Percentiles rank a stretch among this genome's conserved stretches.
These are phyloP conservation scores for Sarcophaga variegata DNA, from an alignment of 2,888 invertebrate species.

Conservation along the genomic window DNA sequence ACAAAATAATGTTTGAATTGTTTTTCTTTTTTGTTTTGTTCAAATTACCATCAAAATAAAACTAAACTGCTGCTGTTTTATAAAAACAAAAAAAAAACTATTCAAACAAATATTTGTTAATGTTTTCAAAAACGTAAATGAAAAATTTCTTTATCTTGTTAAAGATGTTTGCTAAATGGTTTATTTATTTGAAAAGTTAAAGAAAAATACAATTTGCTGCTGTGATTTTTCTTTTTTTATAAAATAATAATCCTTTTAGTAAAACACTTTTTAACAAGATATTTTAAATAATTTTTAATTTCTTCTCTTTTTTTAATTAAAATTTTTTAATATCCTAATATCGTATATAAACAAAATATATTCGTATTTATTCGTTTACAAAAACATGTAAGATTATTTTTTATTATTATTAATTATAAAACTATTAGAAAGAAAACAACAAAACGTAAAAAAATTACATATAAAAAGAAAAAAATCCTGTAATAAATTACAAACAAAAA, in stretches of 20 bases:
- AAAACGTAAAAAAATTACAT: constrained; percentile 63
- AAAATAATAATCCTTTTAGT: neutral
- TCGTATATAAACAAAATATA: constrained; percentile 55
- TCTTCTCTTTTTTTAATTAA: constrained; percentile 8
- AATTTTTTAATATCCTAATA: neutral
- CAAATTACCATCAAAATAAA: neutral
- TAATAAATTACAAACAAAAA: constrained; percentile 62
- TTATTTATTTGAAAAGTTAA: neutral
- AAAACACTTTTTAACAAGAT: too few relatives aligned
- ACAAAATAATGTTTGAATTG: neutral
- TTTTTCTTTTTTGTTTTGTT: neutral
- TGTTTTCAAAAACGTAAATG: neutral
- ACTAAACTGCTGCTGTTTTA: constrained; percentile 55
- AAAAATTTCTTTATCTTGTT: neutral
- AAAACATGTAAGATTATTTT: constrained; percentile 63
- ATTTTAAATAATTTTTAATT: neutral
- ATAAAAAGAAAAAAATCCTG: constrained; percentile 44
- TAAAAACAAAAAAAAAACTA: neutral
- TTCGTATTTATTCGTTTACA: constrained; percentile 63
- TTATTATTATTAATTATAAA: constrained; percentile 49
- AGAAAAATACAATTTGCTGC: neutral
- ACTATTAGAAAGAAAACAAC: constrained; percentile 42
- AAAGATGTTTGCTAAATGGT: neutral
- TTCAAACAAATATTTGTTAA: constrained; percentile 14
- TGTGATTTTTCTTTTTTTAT: neutral